phyloP scores from a whole-genome alignment of 2,888 invertebrate genomes.

The Ectemnius cavifrons region DNA sequence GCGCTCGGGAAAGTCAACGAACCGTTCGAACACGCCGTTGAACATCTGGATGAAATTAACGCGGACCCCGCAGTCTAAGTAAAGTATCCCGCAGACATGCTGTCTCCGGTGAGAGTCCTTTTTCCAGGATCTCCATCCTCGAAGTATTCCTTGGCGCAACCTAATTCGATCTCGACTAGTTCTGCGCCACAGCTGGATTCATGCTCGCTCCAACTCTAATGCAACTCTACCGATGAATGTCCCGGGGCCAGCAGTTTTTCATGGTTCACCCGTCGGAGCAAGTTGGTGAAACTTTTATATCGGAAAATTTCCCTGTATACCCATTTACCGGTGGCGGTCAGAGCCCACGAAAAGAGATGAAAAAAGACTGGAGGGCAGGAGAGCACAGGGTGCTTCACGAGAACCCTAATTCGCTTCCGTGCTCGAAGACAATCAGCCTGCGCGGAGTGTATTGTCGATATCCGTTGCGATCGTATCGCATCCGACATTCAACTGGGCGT shows the following conservation, averaged over 20 bases:
- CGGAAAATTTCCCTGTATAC: neutral
- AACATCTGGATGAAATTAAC: conserved; percentile 67
- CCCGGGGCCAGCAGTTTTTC: too few species aligned
- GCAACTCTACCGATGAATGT: neutral
- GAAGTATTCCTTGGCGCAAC: neutral
- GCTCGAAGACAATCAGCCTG: conserved; percentile 48
- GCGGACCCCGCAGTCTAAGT: conserved; percentile 33
- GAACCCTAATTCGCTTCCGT: conserved; percentile 32
- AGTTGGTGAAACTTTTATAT: conserved; percentile 5
- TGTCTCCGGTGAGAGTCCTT: conserved; percentile 48
- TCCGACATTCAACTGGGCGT: neutral
- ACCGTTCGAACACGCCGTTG: conserved; percentile 54
- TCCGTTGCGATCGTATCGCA: neutral
- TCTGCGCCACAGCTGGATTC: neutral
- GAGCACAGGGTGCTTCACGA: neutral
- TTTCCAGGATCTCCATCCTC: conserved; percentile 31
- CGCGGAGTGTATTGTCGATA: conserved; percentile 16
- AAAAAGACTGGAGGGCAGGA: neutral
- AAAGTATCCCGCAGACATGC: conserved; percentile 54
- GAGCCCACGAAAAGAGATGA: neutral
- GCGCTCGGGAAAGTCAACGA: conserved; percentile 58
- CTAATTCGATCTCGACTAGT: neutral
- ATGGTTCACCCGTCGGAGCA: neutral
- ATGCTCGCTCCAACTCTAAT: conserved; percentile 17
- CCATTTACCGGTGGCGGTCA: neutral